These are phyloP conservation scores for Rhinichthys osculus DNA, from an alignment of 2,797 vertebrate species.

Conservation along the genomic window DNA sequence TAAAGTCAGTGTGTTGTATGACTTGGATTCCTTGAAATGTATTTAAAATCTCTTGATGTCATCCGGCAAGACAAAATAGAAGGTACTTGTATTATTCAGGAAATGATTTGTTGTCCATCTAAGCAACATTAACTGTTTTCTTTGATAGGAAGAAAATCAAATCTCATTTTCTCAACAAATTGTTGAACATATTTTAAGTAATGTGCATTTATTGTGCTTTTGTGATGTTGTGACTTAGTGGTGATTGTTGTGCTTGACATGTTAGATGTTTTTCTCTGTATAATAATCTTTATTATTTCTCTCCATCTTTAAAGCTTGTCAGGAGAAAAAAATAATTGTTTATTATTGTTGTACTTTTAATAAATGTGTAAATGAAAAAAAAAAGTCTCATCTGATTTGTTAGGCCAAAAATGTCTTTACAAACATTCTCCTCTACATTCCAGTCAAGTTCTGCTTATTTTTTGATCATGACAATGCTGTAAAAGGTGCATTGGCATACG, in stretches of 20 bases:
- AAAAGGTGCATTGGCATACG: constrained; percentile 52
- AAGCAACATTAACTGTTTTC: constrained; percentile 31
- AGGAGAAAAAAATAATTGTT: constrained; percentile 69
- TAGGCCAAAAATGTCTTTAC: background rate
- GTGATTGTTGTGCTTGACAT: constrained; percentile 53
- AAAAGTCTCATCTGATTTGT: background rate
- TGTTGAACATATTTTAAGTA: constrained; percentile 70
- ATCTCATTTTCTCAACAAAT: constrained; percentile 67
- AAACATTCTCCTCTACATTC: constrained; percentile 51
- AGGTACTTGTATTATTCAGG: constrained; percentile 52
- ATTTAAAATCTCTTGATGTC: constrained; percentile 32
- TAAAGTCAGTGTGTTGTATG: constrained; percentile 17
- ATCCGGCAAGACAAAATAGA: constrained; percentile 14
- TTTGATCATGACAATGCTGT: background rate
- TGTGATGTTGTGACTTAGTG: constrained; percentile 56
- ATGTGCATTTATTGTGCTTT: constrained; percentile 67
- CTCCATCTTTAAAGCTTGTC: constrained; percentile 67
- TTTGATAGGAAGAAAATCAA: constrained; percentile 37
- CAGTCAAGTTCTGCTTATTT: constrained; percentile 44
- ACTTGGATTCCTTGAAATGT: constrained; percentile 31
- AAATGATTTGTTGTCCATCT: constrained; percentile 34
- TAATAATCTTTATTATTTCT: constrained; percentile 66
- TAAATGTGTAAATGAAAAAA: constrained; percentile 55
- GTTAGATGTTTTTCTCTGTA: constrained; percentile 40
- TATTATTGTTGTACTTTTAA: constrained; percentile 70